Base-by-base conservation (phyloP, 2,888 invertebrate genomes). In the Nebria salina region DNA sequence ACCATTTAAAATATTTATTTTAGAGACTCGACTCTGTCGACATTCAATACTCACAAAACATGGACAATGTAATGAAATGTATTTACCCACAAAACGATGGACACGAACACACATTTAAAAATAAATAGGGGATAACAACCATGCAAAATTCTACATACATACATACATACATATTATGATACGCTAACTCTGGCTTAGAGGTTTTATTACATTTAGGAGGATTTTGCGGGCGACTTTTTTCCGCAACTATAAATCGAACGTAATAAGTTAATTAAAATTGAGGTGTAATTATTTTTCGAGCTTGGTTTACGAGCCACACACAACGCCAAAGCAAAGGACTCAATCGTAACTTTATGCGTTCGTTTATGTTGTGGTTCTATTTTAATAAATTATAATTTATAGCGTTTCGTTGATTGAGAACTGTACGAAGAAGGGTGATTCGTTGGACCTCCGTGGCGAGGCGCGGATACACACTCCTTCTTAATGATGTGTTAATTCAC, bases 351-450 rank as follows among this genome's bases (percentile, higher is more conserved):
- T 26, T 70, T 70, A 66, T 66, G 66, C 7, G 25, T 15, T 26
- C 34, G 70, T 70, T 70, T 70, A 70, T 70, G 70, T 25, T 11
- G 70, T 34, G 26, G 70, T 25, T 70, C 70, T 82, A 83, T 84
- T 80, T 84, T 83, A 83, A 84, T 84, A 84, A 83, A 82, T 83
- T 82, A 81, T 81, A 83, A 84, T 83, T 84, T 83, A 84, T 83
- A 82, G 83, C 82, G 82, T 82, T 81, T 82, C 76, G 65, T 75
- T 72, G 66, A 20, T 68, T 54, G 54, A 54, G 54, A 54, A 54
- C 54, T 54, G 54, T 54, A 54, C 54, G 34, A 34, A 34, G 34
- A 34, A 54, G 54, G 70, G 25, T 25, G 70, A 70, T 70, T 70
- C 70, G 26, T 26, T 70, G 20, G 70, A 70, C 70, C 70, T 70